Conservation (phyloP, 2,113 vertebrate genomes). For the Spea multiplicata region DNA sequence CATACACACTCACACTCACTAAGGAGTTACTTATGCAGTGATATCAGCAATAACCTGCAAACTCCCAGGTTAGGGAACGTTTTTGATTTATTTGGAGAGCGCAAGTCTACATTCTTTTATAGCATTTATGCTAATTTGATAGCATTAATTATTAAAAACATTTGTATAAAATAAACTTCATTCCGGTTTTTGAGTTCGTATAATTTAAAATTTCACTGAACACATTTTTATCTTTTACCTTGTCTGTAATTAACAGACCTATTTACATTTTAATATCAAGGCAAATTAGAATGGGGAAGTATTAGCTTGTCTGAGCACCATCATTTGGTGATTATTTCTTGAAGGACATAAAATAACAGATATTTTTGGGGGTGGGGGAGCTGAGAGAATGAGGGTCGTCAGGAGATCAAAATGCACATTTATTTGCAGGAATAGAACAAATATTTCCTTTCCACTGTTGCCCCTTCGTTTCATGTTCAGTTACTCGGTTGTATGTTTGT, state of each 20-base stretch:
- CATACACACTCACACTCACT: too few species aligned
- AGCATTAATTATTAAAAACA: not conserved
- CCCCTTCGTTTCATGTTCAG: constrained; percentile 34
- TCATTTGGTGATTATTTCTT: not conserved
- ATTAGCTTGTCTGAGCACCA: not conserved
- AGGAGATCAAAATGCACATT: constrained; percentile 9
- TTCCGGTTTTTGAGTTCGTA: not conserved
- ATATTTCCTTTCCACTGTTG: constrained; percentile 29
- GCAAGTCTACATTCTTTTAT: too few species aligned
- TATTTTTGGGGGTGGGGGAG: not conserved
- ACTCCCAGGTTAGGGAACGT: too few species aligned
- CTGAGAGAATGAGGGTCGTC: not conserved
- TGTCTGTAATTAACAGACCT: not conserved
- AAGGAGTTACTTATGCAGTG: too few species aligned
- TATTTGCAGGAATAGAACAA: constrained; percentile 26
- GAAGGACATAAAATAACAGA: not conserved
- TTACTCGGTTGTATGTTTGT: constrained; percentile 36
- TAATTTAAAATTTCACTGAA: not conserved
- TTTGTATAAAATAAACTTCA: not conserved
- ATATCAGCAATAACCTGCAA: too few species aligned
- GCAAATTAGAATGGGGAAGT: not conserved
- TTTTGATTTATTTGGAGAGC: too few species aligned
- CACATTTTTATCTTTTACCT: not conserved
- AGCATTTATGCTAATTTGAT: not conserved
- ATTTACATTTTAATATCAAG: not conserved